These are phyloP conservation scores for Daktulosphaira vitifoliae DNA, from an alignment of 1,140 invertebrate species.

Conservation along the genomic window DNA sequence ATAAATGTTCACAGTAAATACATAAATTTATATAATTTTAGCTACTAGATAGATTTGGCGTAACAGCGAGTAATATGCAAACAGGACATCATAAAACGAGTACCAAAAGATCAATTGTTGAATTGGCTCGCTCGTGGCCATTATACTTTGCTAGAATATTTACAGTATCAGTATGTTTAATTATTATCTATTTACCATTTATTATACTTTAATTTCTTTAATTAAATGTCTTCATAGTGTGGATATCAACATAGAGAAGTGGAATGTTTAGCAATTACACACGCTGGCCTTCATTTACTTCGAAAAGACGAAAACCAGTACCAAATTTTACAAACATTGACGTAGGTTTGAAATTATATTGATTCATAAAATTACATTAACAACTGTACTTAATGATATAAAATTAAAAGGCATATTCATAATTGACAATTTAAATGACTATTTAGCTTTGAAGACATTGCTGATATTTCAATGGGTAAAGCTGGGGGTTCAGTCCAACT, in stretches of 20 bases:
- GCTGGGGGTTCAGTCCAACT: conserved; percentile 58
- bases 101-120: conserved; percentile 81
- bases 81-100: conserved; percentile 63
- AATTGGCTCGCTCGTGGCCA: conserved; percentile 84
- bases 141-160: conserved; percentile 88
- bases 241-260: conserved; percentile 56
- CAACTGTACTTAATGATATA: too few relatives aligned
- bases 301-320: conserved; percentile 51
- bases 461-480: conserved; percentile 48
- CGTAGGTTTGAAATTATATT: too few relatives aligned
- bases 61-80: conserved; percentile 62
- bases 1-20: too few relatives aligned
- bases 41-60: conserved; percentile 72
- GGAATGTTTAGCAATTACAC: conserved; percentile 75
- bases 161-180: conserved; percentile 63
- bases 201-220: too few relatives aligned
- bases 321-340: conserved; percentile 38
- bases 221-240: conserved; percentile 49
- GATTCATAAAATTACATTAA: too few relatives aligned
- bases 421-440: background rate
- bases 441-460: conserved; percentile 51
- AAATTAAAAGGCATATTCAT: too few relatives aligned
- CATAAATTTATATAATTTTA: too few relatives aligned
- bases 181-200: too few relatives aligned
- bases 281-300: conserved; percentile 71